Evolutionary conservation across 1,140 invertebrate species (phyloP), one percentile per base, ranked within the genome.

Genomic region (Nymphalis io): DNA sequence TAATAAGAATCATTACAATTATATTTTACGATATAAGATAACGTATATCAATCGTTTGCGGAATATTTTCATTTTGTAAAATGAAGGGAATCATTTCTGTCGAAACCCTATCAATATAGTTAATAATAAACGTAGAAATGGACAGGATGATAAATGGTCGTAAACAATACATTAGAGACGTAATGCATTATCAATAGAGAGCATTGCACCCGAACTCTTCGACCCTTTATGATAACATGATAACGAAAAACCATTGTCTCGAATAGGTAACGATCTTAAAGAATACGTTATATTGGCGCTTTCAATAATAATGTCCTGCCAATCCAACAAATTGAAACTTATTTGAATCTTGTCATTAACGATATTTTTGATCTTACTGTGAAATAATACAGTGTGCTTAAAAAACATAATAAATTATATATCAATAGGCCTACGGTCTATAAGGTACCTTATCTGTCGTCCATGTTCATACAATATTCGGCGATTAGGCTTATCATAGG

Each of bases 111-210:
- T 87, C 86, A 84, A 83, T n/a, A n/a, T 83, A 86, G 79, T 80
- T 84, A 88, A 88, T 81, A 83, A 80, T 81, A 60, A 79, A 82
- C 70, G 70, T 81, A 78, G 75, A 83, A 81, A 76, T 73, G 74
- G 75, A 78, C 76, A 78, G 75, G 78, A 78, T 84, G 80, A 88
- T 85, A 84, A 80, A 85, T 72, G 81, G 79, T 69, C 85, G 76
- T 91, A 89, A 89, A 91, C 82, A 89, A 85, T 81, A 81, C 80
- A 79, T 75, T 79, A 75, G 75, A 82, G 84, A 87, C 84, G 74
- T 82, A 77, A 74, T 75, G 60, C 75, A 72, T 83, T 86, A 89
- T 72, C 73, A 75, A 75, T 76, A 51, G 71, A 82, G 87, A 82
- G 70, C 88, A 65, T 84, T 91, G 88, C 87, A 78, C 88, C 77